A percentile compares a stretch with the other conserved stretches of the same genome.
These are phyloP conservation scores for Corydoras sp. DNA, from an alignment of 2,113 vertebrate species.

Conservation along the genomic window DNA sequence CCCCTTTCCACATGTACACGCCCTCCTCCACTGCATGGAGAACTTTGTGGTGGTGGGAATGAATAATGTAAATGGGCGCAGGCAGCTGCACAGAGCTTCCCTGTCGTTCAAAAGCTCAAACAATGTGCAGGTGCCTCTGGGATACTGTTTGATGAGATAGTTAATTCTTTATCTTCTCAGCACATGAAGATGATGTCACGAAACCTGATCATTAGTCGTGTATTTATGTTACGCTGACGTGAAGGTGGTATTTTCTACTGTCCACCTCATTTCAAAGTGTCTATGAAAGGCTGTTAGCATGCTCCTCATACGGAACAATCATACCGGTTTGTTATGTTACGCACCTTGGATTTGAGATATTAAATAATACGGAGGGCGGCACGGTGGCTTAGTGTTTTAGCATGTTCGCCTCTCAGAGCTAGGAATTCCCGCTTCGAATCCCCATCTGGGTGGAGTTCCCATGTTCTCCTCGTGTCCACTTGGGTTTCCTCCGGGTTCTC, in stretches of 20 bases:
- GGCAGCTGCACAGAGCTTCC: background rate
- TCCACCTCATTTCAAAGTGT: background rate
- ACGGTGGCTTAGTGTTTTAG: too few relatives aligned
- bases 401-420: too few relatives aligned
- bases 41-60: slow-evolving; percentile 28
- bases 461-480: too few relatives aligned
- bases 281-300: background rate
- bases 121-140: slow-evolving; percentile 5
- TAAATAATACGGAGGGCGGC: too few relatives aligned
- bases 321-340: too few relatives aligned
- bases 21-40: slow-evolving; percentile 41
- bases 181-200: background rate
- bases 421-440: too few relatives aligned
- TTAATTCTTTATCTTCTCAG: slow-evolving; percentile 14
- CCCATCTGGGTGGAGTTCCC: too few relatives aligned
- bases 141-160: background rate
- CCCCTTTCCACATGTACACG: slow-evolving; percentile 39
- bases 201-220: slow-evolving; percentile 9
- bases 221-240: background rate
- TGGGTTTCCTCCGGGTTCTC: too few relatives aligned
- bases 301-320: background rate
- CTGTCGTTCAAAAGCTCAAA: slow-evolving; percentile 1
- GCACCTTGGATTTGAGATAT: too few relatives aligned
- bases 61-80: slow-evolving; percentile 4
- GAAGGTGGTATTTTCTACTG: background rate